Base-by-base conservation (phyloP, 2,888 invertebrate species). In the Campoplex capitator region DNA sequence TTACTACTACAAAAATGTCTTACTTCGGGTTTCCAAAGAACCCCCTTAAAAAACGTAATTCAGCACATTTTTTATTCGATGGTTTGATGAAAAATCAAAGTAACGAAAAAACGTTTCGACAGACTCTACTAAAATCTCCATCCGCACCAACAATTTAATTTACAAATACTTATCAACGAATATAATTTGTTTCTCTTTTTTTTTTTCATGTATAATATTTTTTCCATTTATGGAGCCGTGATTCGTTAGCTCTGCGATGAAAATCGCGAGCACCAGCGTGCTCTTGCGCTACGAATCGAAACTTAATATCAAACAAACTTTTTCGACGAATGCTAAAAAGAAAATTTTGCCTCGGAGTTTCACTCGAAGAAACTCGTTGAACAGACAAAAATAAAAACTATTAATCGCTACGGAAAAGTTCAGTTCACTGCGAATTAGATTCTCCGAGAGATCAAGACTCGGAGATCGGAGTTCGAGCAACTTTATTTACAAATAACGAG, bases 401-500 rank as follows among this genome's bases (percentile, higher is more conserved):
- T 32, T 18, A 9, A 28, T 70, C 45, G 6, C 51, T n/a, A 71
- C 32, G 32, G 32, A 42, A 71, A 51, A 51, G 28, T 48, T 48
- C 9, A 18, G 71, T 42, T 32, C 6, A n/a, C n/a, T 51, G 48
- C 32, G 42, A 51, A 51, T 18, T 8, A 32, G 23, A 70, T 48
- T 28, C 45, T 48, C 45, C 51, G 48, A 28, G 23, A 11, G 16
- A 23, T 71, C 28, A 4, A 65, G 16, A 11, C 38, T 51, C 42
- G 9, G 42, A 13, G 45, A 51, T 58, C 23, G 23, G 65, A 4
- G 48, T 84, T 84, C 48, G 42, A 45, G 54, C 70, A 67, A 82
- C 48, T 77, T 23, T 87, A 85, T 85, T 85, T 84, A 84, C 84
- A 84, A 68, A 83, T 54, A 68, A 86, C 16, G 38, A 67, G 38